These are phyloP conservation scores for Leuctra nigra DNA, from an alignment of 2,888 invertebrate species.

Conservation along the genomic window DNA sequence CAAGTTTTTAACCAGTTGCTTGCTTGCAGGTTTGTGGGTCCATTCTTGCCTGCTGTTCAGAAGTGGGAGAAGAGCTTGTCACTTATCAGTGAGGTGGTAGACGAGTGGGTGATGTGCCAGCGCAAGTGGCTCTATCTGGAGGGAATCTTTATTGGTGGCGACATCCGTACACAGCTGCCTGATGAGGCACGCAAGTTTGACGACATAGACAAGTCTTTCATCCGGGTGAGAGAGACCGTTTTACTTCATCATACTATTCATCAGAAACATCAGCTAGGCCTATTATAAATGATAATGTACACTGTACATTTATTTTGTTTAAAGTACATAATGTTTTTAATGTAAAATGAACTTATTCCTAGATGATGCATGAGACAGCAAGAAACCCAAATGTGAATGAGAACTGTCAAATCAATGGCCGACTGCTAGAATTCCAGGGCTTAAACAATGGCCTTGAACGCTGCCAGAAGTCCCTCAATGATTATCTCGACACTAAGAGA, in stretches of 20 bases:
- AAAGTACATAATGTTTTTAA: too few relatives aligned
- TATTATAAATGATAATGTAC: too few relatives aligned
- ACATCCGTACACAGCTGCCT: slow-evolving; percentile 78
- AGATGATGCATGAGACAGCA: slow-evolving; percentile 75
- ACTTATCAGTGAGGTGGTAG: slow-evolving; percentile 76
- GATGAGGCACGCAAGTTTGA: slow-evolving; percentile 89
- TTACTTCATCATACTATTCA: background rate
- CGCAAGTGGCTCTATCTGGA: slow-evolving; percentile 89
- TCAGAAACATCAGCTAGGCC: too few relatives aligned
- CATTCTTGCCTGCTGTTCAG: slow-evolving; percentile 74
- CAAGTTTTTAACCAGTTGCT: too few relatives aligned
- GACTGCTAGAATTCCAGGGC: slow-evolving; percentile 66
- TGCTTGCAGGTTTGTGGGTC: slow-evolving; percentile 83
- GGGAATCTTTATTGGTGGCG: slow-evolving; percentile 86
- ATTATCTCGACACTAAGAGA: slow-evolving; percentile 82
- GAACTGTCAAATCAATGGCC: slow-evolving; percentile 66
- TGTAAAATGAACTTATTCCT: too few relatives aligned
- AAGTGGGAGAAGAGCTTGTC: slow-evolving; percentile 79
- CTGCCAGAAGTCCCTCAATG: slow-evolving; percentile 87
- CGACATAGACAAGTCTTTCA: slow-evolving; percentile 74
- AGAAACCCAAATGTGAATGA: slow-evolving; percentile 73
- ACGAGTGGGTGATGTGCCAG: slow-evolving; percentile 81
- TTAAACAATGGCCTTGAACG: slow-evolving; percentile 71
- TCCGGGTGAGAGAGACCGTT: slow-evolving; percentile 52
- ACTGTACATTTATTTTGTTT: too few relatives aligned